phyloP scores from a whole-genome alignment of 2,113 vertebrate species.

The Hoplias malabaricus region DNA sequence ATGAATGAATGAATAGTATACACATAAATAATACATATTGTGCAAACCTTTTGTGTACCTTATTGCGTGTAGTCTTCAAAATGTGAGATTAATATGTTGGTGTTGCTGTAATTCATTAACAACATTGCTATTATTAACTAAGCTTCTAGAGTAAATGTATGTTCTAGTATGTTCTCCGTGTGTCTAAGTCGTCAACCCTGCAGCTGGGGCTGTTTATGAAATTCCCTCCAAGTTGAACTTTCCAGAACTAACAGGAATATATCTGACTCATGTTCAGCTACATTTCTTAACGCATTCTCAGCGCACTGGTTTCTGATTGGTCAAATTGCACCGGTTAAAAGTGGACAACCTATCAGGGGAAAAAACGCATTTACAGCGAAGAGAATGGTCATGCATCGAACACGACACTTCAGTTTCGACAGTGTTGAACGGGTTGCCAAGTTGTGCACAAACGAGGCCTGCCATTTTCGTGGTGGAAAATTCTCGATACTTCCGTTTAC shows the following conservation, averaged over 20 bases:
- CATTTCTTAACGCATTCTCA: background rate
- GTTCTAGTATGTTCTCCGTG: background rate
- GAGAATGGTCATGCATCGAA: background rate
- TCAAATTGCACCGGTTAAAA: too few relatives aligned
- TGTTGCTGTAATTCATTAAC: too few relatives aligned
- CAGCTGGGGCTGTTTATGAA: background rate
- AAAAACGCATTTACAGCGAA: background rate
- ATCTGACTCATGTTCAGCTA: background rate
- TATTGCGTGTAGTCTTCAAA: too few relatives aligned
- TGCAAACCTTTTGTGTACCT: too few relatives aligned
- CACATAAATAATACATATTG: too few relatives aligned
- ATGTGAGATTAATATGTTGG: too few relatives aligned
- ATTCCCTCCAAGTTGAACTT: background rate
- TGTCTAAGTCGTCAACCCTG: background rate
- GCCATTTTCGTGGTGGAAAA: background rate
- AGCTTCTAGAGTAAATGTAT: background rate
- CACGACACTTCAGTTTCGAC: background rate
- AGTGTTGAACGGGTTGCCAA: constrained; percentile 26
- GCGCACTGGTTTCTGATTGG: background rate
- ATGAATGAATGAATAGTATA: too few relatives aligned
- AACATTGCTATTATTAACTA: background rate
- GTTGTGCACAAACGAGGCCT: accelerated
- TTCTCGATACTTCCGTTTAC: background rate
- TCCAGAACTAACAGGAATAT: background rate
- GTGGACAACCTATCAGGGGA: constrained; percentile 2